A percentile compares a stretch with the other conserved stretches of the same genome.
phyloP scores from a whole-genome alignment of 2,797 vertebrate species.

The Sebastes iracundus region DNA sequence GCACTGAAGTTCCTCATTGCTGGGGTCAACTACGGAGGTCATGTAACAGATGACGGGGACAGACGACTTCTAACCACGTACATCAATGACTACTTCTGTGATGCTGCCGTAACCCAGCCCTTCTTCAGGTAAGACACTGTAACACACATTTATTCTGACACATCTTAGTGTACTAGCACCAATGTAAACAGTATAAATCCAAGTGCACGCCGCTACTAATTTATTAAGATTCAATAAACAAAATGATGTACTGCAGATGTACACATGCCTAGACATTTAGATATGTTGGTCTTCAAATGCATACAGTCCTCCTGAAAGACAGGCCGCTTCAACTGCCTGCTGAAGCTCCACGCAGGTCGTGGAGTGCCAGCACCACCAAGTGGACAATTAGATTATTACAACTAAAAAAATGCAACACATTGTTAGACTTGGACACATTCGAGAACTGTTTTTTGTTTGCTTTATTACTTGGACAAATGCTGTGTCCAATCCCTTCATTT shows the following conservation, averaged over 20 bases:
- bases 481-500: neutral
- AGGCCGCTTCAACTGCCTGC: neutral
- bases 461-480: neutral
- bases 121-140: constrained; percentile 81
- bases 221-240: neutral
- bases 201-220: neutral
- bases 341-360: neutral
- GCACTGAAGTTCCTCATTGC: constrained; percentile 90
- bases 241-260: neutral
- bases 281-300: neutral
- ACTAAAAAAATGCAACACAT: neutral
- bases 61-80: constrained; percentile 89
- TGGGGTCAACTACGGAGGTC: constrained; percentile 89
- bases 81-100: constrained; percentile 90
- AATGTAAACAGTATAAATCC: neutral
- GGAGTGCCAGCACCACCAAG: constrained; percentile 66
- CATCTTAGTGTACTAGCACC: neutral
- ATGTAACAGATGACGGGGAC: constrained; percentile 92
- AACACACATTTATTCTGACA: neutral
- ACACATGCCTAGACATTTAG: neutral
- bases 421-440: neutral
- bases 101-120: constrained; percentile 75
- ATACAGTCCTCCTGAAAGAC: neutral
- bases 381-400: constrained; percentile 48
- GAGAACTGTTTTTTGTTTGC: neutral